Evolutionary conservation across 2,888 invertebrate genomes (phyloP), one percentile per base, ranked within the genome.

Genomic region (Amphipyra berbera): DNA sequence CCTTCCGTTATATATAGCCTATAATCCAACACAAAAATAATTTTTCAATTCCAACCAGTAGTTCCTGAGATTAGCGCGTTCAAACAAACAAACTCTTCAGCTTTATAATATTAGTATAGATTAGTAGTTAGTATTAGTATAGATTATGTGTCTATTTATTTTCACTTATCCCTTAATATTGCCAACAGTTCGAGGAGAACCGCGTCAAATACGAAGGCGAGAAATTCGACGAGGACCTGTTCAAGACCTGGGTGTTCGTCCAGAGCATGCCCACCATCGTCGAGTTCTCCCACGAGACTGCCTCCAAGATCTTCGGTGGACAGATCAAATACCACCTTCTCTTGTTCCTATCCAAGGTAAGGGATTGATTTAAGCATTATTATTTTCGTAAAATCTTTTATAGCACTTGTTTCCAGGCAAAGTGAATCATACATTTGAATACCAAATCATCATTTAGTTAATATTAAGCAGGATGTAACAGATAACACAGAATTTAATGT

Each of bases 251-350:
- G 96, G 96, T 99, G 77, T 95, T 96, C 69, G 95, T 96, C 44
- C 97, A 99, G 88, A 96, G 98, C 57, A 95, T 99, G 88, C 99
- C 99, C 15, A 93, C 98, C 72, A 96, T 99, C 75, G 97, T 99
- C 58, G 99, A 99, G 92, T 99, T 99, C 95, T 99, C 98, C 81
- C 99, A 99, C 83, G 98, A 99, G 91, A 99, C 98, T 35, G 99
- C 99, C 10, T 98, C 98, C 88, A 99, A 99, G 94, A 99, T 99
- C 94, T 99, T 99, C 90, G 98, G 99, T 57, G 99, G 99, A 79
- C 98, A 98, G 66, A 98, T 99, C 95, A 99, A 99, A 95, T 98
- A 97, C 85, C 99, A 99, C 94, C 96, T 99, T 78, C 96, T 99
- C 71, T 94, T 99, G 86, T 99, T 99, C 96, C 95, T 99, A 82